Base-by-base conservation (phyloP, 2,888 invertebrate genomes). In the Crioceris asparagi region DNA sequence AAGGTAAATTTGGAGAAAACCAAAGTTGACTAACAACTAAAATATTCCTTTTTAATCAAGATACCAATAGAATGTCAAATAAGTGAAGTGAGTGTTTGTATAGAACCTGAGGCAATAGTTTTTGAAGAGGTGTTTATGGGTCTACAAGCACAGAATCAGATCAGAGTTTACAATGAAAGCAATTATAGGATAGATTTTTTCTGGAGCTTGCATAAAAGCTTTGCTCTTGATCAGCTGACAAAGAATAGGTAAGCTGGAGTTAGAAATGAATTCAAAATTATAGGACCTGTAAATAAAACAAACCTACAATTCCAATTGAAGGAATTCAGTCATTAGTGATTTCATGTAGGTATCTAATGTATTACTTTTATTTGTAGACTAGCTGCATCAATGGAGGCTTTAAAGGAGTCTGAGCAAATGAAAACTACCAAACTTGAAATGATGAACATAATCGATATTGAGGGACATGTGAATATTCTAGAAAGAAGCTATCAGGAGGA, bases 91-190 rank as follows among this genome's bases (percentile, higher is more conserved):
- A 62, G 59, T 17, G 58, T 79, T 31, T 58, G 62, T 36, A 49
- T 79, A 10, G 70, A 74, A 37, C 68, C 68, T 38, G 55, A 66
- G 26, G 60, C 62, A 0, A 56, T 77, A 2, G 51, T 66, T 43
- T 73, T 79, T 49, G 60, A 66, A 3, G 71, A 75, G 30, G 75
- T 77, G 0, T 78, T 66, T 48, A 67, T 75, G 36, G 72, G 71
- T 3, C 62, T 78, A 59, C 66, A 68, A 32, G 29, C 16, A n/a
- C 40, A 40, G 19, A 27, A 17, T 10, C 68, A 71, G 37, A 64
- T 76, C 15, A 68, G 67, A 44, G 63, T 79, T 31, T 56, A 56
- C 11, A 79, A 79, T 51, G 68, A 68, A 41, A 75, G 75, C 10
- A 56, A 70, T 17, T 67, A 71, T 45, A 26, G 65, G 4, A 60